These are phyloP conservation scores for Brachirus orientalis DNA, from an alignment of 2,113 vertebrate genomes.

Conservation along the genomic window DNA sequence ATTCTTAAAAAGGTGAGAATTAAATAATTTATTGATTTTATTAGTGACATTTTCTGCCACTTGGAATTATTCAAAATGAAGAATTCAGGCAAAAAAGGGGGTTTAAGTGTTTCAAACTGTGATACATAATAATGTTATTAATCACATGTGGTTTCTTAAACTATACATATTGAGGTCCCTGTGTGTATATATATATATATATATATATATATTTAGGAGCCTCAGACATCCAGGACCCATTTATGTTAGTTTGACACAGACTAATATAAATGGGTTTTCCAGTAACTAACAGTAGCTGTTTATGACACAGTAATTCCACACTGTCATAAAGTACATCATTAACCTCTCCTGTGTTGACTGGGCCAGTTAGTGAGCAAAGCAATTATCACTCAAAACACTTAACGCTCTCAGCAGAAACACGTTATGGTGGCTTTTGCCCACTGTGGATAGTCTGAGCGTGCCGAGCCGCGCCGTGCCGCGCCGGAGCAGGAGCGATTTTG, in stretches of 20 bases:
- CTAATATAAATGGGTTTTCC: not conserved
- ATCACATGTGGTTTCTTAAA: too few relatives aligned
- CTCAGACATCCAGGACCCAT: too few relatives aligned
- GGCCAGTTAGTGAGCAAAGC: constrained; percentile 12
- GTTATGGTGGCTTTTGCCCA: constrained; percentile 18
- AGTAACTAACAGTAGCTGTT: constrained; percentile 2
- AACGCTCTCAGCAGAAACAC: constrained; percentile 12
- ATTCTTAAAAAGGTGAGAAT: too few relatives aligned
- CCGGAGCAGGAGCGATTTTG: constrained; percentile 19
- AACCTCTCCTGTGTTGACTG: constrained; percentile 9
- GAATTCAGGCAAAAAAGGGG: too few relatives aligned
- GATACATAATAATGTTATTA: too few relatives aligned
- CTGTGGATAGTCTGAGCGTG: not conserved
- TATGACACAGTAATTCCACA: not conserved
- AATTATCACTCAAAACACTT: constrained; percentile 14
- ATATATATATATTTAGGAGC: too few relatives aligned
- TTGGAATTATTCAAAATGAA: too few relatives aligned
- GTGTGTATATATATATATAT: too few relatives aligned
- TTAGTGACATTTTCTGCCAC: too few relatives aligned
- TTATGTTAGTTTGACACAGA: not conserved
- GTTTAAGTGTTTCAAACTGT: too few relatives aligned
- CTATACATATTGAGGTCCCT: too few relatives aligned
- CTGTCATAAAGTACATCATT: constrained; percentile 12
- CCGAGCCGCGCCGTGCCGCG: constrained; percentile 1
- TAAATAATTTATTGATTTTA: too few relatives aligned